Evolutionary conservation across 2,113 vertebrate genomes (phyloP).

Genomic region (Formicarius rufipectus): DNA sequence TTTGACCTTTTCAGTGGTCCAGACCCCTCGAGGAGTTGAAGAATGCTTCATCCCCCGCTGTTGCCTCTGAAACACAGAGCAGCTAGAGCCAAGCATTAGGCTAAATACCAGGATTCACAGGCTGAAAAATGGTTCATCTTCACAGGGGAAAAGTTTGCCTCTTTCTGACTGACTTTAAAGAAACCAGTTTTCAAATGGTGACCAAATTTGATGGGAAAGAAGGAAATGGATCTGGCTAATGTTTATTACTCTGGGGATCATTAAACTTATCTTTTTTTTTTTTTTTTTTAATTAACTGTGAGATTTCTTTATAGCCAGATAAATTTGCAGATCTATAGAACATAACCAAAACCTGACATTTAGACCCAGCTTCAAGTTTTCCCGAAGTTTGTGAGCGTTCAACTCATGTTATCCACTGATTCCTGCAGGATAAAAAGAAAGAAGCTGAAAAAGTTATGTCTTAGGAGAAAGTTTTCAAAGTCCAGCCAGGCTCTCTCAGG

Average conservation of each 20-base stretch:
- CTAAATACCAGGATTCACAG: neutral
- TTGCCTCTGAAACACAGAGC: neutral
- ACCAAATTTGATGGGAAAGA: neutral
- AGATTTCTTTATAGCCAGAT: neutral
- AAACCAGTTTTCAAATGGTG: neutral
- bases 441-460: neutral
- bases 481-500: neutral
- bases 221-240: neutral
- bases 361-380: neutral
- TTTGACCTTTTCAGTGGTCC: conserved; percentile 40
- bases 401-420: neutral
- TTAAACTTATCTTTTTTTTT: neutral
- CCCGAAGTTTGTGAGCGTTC: neutral
- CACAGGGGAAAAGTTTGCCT: neutral
- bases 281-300: neutral
- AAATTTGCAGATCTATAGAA: neutral
- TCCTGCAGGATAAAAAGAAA: neutral
- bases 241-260: neutral
- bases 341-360: neutral
- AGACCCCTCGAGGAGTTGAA: conserved; percentile 1
- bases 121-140: neutral
- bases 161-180: neutral
- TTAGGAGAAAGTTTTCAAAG: neutral
- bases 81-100: neutral
- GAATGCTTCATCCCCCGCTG: neutral